These are phyloP conservation scores for Biston stratarius DNA, from an alignment of 2,888 invertebrate species.

Conservation along the genomic window DNA sequence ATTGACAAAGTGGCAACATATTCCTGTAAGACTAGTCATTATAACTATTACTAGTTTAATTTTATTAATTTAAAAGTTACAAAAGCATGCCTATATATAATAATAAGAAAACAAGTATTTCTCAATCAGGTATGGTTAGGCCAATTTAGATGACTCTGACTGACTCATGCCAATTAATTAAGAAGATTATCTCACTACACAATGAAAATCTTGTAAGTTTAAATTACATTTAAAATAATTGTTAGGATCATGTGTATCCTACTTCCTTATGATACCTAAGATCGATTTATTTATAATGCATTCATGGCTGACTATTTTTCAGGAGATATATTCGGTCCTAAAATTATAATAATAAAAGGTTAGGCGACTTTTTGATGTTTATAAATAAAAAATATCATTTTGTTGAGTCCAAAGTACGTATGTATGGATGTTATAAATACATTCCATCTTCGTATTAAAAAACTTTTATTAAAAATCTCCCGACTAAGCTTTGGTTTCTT, in stretches of 20 bases:
- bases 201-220: constrained; percentile 10
- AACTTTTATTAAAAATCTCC: constrained; percentile 34
- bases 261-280: constrained; percentile 16
- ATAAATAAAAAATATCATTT: constrained; percentile 22
- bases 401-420: constrained; percentile 9
- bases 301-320: constrained; percentile 9
- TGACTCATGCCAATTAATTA: too few species aligned
- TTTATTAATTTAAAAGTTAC: constrained; percentile 61
- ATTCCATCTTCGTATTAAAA: constrained; percentile 14
- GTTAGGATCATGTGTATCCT: constrained; percentile 3
- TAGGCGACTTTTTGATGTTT: constrained; percentile 27
- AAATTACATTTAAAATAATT: not conserved
- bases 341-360: constrained; percentile 25
- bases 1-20: constrained; percentile 83
- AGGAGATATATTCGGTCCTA: constrained; percentile 8
- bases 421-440: not conserved
- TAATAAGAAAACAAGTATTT: constrained; percentile 23
- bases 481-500: constrained; percentile 47
- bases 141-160: constrained; percentile 26
- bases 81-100: constrained; percentile 34
- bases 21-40: constrained; percentile 78
- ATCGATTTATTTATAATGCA: constrained; percentile 18
- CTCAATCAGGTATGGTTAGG: constrained; percentile 32
- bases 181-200: constrained; percentile 3
- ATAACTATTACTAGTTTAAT: constrained; percentile 55